Evolutionary conservation across 2,888 invertebrate species (phyloP).

Genomic region (Chrysolina americana): DNA sequence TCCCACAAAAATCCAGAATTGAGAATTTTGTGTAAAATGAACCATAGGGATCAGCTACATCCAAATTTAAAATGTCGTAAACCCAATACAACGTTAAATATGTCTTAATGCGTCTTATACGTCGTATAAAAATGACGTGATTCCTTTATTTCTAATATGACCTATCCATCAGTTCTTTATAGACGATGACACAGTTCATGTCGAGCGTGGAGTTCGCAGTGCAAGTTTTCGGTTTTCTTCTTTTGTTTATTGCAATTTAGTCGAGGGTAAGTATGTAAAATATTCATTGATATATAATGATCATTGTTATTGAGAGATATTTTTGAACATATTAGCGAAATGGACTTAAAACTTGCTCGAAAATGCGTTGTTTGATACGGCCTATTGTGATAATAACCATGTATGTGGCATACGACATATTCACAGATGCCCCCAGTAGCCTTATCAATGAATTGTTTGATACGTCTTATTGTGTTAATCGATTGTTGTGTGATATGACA

Average conservation of each 20-base stretch:
- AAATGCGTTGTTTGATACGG: background rate
- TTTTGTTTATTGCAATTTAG: background rate
- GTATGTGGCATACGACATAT: constrained; percentile 5
- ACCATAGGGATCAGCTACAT: constrained; percentile 5
- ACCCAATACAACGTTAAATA: background rate
- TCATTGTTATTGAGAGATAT: constrained; percentile 11
- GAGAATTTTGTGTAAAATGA: background rate
- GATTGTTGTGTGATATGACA: constrained; percentile 13
- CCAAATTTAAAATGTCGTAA: background rate
- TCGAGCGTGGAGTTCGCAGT: constrained; percentile 7
- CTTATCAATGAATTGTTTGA: constrained; percentile 2
- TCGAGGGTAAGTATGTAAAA: background rate
- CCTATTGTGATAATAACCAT: background rate
- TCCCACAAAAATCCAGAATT: background rate
- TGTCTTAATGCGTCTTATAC: background rate
- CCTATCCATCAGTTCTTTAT: constrained; percentile 15
- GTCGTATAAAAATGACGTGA: constrained; percentile 3
- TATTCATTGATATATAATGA: constrained; percentile 4
- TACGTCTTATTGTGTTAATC: constrained; percentile 6
- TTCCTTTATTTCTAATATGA: constrained; percentile 3
- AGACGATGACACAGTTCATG: constrained; percentile 13
- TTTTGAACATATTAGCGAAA: background rate
- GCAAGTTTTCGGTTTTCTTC: constrained; percentile 7
- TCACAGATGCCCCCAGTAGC: constrained; percentile 2
- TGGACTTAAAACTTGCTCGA: background rate